A percentile compares a stretch with the other conserved stretches of the same genome.
Evolutionary conservation across 1,140 invertebrate species (phyloP).

Genomic region (Micrasema minimum): DNA sequence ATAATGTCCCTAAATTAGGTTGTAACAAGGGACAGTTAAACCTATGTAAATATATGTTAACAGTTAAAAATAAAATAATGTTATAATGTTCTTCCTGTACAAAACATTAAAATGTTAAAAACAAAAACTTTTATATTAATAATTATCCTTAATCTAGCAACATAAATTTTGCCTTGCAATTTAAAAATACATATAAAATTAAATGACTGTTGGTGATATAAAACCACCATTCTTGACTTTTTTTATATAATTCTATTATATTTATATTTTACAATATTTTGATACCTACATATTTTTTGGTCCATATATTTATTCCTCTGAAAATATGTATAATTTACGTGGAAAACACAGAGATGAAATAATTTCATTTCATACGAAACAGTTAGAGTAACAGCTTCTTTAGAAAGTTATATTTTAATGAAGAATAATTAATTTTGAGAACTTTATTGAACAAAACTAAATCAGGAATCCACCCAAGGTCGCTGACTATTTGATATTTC

Average conservation of each 20-base stretch:
- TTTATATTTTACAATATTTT: constrained; percentile 2
- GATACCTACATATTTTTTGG: too few species aligned
- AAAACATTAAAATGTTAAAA: constrained; percentile 1
- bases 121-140: too few species aligned
- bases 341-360: too few species aligned
- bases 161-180: constrained; percentile 11
- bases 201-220: constrained; percentile 3
- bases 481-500: too few species aligned
- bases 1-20: neutral
- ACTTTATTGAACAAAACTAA: too few species aligned
- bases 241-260: neutral
- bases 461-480: too few species aligned
- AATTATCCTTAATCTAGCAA: neutral
- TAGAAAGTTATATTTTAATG: too few species aligned
- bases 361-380: too few species aligned
- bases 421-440: too few species aligned
- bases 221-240: neutral
- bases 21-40: neutral
- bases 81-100: constrained; percentile 2
- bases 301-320: too few species aligned
- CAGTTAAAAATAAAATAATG: constrained; percentile 16
- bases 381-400: too few species aligned
- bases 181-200: constrained; percentile 2
- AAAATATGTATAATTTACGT: too few species aligned
- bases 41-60: constrained; percentile 7